Percentiles rank a stretch among this genome's conserved stretches.
Conservation (phyloP, 2,888 invertebrate species). For the Microdon myrmicae region DNA sequence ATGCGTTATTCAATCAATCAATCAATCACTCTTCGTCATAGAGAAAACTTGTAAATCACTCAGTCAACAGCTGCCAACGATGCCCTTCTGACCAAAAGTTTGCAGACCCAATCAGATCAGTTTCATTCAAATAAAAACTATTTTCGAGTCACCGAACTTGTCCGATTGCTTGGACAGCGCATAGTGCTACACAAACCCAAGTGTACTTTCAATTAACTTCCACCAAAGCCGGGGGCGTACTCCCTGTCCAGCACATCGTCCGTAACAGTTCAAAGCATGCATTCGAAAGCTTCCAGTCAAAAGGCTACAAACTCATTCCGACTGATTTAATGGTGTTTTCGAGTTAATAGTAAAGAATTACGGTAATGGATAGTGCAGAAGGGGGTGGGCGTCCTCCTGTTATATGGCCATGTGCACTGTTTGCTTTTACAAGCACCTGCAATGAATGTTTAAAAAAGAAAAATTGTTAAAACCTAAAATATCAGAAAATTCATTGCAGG, state of each 20-base stretch:
- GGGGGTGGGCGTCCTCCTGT: neutral
- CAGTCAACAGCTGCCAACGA: too few relatives aligned
- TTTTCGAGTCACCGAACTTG: too few relatives aligned
- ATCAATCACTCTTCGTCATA: too few relatives aligned
- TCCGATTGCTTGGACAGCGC: too few relatives aligned
- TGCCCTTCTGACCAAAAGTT: too few relatives aligned
- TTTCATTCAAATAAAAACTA: too few relatives aligned
- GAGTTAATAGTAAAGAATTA: slow-evolving; percentile 40
- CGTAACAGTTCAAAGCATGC: neutral
- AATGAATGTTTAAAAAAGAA: neutral
- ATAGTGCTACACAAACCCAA: too few relatives aligned
- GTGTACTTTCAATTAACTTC: slow-evolving; percentile 31
- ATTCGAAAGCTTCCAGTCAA: slow-evolving; percentile 27
- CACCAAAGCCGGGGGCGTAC: slow-evolving; percentile 16
- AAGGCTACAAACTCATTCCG: slow-evolving; percentile 45
- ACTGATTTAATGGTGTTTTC: slow-evolving; percentile 45
- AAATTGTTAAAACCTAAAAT: slow-evolving; percentile 16
- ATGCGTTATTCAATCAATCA: too few relatives aligned
- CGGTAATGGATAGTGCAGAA: slow-evolving; percentile 25
- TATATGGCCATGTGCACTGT: neutral
- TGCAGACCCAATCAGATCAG: too few relatives aligned
- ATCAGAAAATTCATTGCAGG: slow-evolving; percentile 8
- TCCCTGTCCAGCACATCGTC: neutral
- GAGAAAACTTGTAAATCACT: too few relatives aligned
- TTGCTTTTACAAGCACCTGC: slow-evolving; percentile 6